These are phyloP conservation scores for Phytoseiulus persimilis DNA, from an alignment of 2,888 invertebrate genomes.

Conservation along the genomic window DNA sequence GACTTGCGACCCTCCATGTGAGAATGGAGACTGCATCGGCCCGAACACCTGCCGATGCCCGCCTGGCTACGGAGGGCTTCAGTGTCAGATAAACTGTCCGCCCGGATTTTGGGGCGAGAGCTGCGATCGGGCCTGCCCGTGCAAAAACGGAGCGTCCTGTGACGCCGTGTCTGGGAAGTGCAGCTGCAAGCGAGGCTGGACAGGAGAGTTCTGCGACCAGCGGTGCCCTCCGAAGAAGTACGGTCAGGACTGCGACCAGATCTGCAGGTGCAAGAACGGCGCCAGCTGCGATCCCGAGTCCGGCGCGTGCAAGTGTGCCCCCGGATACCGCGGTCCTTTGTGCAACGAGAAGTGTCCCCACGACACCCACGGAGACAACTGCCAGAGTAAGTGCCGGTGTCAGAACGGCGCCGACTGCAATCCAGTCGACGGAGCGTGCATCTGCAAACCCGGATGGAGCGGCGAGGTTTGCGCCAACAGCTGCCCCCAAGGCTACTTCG, in stretches of 20 bases:
- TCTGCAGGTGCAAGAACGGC: constrained; percentile 48
- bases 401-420: constrained; percentile 65
- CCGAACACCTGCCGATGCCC: constrained; percentile 33
- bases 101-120: constrained; percentile 44
- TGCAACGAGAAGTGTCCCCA: constrained; percentile 49
- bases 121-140: constrained; percentile 46
- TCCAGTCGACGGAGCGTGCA: constrained; percentile 67
- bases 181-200: constrained; percentile 52
- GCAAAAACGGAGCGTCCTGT: constrained; percentile 47
- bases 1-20: constrained; percentile 12
- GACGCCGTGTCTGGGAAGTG: constrained; percentile 52
- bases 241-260: constrained; percentile 47
- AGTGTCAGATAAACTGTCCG: constrained; percentile 43
- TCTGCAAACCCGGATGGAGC: constrained; percentile 64
- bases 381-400: constrained; percentile 51
- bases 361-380: constrained; percentile 53
- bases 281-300: constrained; percentile 48
- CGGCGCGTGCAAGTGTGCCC: constrained; percentile 47
- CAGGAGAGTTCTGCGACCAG: constrained; percentile 50
- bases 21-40: constrained; percentile 19
- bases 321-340: constrained; percentile 45
- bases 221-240: constrained; percentile 47
- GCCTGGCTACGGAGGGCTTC: background rate
- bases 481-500: constrained; percentile 47
- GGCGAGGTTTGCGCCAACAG: constrained; percentile 46